Base-by-base conservation (phyloP, 2,113 vertebrate genomes). In the Calonectris borealis region DNA sequence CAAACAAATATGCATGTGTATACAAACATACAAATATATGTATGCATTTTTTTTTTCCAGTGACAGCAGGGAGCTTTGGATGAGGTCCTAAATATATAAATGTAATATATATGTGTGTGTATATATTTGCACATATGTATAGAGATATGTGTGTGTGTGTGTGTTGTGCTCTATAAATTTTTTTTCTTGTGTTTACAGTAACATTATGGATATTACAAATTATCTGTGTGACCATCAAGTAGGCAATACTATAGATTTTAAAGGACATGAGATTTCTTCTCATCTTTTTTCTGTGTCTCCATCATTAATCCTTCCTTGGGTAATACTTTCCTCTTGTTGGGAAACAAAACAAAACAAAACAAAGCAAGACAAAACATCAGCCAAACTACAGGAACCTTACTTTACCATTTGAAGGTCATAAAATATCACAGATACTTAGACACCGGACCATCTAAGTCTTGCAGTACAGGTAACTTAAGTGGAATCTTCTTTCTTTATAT, bases 251-350 rank as follows among this genome's bases (percentile, higher is more conserved):
- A 26, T 2, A 61, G 16, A 25, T 49, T 10, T 61, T 52, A 58
- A n/a, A 34, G 18, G 16, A 78, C 16, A 60, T 26, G 0, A 32
- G 24, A 26, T 71, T 78, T 44, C 11, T 34, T 24, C 8, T 70
- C 5, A 2, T 4, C 7, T 42, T 52, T 18, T 51, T 26, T 16
- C 24, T 51, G 0, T 44, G 3, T 34, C 6, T 64, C 9, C 29
- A 17, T 64, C 77, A 69, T 57, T 70, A 86, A 36, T 61, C 12
- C 3, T 92, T 79, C n/a, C 8, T 13, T 51, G 19, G 15, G 9
- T 21, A 80, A 91, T 22, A 60, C 4, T 68, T 60, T 68, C 38
- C 2, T 69, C 8, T 84, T 84, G 13, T 34, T 40, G 19, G 27
- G 12, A 64, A 83, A 51, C 3, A 26, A 58, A 24, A 17, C 10